phyloP scores from a whole-genome alignment of 2,797 vertebrate genomes.

The Scolopax rusticola region DNA sequence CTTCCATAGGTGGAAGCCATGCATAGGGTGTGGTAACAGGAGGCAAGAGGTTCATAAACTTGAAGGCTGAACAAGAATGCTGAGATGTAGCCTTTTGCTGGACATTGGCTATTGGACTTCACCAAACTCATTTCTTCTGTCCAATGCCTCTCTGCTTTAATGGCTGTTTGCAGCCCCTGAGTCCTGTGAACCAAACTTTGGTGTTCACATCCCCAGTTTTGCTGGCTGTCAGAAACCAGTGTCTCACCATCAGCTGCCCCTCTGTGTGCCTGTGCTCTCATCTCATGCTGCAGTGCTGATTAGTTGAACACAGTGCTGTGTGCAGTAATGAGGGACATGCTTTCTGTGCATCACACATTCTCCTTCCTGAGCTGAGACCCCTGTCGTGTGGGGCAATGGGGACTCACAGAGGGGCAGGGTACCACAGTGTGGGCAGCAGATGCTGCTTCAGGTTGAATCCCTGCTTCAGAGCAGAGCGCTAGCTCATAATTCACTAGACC shows the following conservation, averaged over 20 bases:
- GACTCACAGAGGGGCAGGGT: neutral
- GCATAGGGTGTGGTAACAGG: neutral
- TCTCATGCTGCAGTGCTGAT: neutral
- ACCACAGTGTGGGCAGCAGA: neutral
- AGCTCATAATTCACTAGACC: neutral
- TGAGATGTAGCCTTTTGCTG: neutral
- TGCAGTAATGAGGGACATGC: neutral
- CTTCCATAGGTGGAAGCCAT: neutral
- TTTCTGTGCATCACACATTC: neutral
- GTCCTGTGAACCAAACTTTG: neutral
- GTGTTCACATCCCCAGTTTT: neutral
- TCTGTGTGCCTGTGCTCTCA: neutral
- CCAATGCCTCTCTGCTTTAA: neutral
- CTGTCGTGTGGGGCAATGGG: rapidly evolving
- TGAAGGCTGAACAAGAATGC: neutral
- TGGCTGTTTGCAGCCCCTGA: neutral
- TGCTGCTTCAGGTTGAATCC: neutral
- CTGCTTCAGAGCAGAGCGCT: neutral
- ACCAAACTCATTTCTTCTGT: neutral
- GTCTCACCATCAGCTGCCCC: neutral
- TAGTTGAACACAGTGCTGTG: neutral
- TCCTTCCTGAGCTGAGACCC: neutral
- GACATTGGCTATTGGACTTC: neutral
- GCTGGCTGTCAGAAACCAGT: neutral
- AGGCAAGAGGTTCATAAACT: neutral